Base-by-base conservation (phyloP, 2,113 vertebrate genomes). In the Cyanoderma ruficeps region DNA sequence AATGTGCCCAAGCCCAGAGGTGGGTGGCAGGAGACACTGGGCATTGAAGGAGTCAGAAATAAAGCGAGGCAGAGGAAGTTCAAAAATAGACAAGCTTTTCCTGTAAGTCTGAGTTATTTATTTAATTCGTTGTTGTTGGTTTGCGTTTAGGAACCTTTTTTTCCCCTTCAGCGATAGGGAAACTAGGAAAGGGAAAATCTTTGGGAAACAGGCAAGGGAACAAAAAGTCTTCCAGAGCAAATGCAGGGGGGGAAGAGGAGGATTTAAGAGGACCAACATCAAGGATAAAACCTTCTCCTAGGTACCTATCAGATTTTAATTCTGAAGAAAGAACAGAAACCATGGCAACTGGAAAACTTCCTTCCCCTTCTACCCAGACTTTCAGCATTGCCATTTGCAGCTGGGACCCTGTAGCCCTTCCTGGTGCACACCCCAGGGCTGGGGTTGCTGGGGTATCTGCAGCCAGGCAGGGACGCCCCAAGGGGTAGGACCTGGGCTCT, bases 51-150 rank as follows among this genome's bases (percentile, higher is more conserved):
- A 95, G 75, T 44, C 94, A 94, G 63, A 90, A 89, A 85, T 80
- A 76, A 69, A 91, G 67, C 56, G 47, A 49, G 60, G 69, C 80
- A 96, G 63, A 95, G 95, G 96, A 97, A 97, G 90, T 96, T 87
- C 87, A 92, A 93, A 96, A 97, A 97, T 97, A 97, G 77, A 78
- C 1, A 5, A 52, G 75, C 60, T 93, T 94, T 97, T 97, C 97
- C 95, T 94, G 88, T 95, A 92, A 92, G 76, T 71, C 81, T 90
- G 93, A 22, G 47, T 88, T 89, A 71, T 78, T 94, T 94, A 71
- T 76, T 90, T 87, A 79, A 71, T 93, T 93, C 2, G 4, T 30
- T 83, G 80, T 18, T 87, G 42, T 5, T 92, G 46, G 3, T 88
- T 93, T 90, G 35, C 2, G 0, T 83, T 94, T 87, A 57, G 13